Percentiles rank a stretch among this genome's conserved stretches.
Conservation (phyloP, 2,888 invertebrate species). For the Buathra laborator region DNA sequence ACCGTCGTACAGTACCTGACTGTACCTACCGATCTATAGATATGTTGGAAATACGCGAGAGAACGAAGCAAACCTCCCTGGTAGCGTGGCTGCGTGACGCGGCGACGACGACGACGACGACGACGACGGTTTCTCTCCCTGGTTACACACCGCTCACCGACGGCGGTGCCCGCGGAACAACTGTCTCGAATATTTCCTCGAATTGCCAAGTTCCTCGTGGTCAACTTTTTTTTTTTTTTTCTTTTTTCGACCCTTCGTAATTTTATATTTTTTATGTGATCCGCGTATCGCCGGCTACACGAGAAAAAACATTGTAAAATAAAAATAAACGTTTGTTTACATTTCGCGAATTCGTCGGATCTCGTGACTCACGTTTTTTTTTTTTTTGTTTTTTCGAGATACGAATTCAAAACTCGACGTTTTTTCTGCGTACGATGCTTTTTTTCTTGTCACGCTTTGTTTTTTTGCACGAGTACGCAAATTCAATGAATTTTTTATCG, state of each 20-base stretch:
- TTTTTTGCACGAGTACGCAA: too few relatives aligned
- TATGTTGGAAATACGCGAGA: conserved; percentile 59
- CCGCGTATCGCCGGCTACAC: not conserved
- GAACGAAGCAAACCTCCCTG: conserved; percentile 53
- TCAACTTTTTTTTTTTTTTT: not conserved
- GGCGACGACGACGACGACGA: conserved; percentile 47
- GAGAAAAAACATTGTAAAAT: not conserved
- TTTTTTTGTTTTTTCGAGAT: not conserved
- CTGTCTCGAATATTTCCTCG: conserved; percentile 35
- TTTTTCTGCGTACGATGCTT: not conserved
- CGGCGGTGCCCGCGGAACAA: not conserved
- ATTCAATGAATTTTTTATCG: too few relatives aligned
- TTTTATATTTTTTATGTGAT: not conserved
- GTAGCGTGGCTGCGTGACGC: conserved; percentile 62
- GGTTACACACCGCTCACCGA: not conserved
- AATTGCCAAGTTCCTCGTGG: conserved; percentile 10
- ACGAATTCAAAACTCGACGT: not conserved
- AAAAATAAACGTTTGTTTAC: not conserved
- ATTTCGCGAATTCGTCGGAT: not conserved
- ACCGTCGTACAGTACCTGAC: conserved; percentile 21
- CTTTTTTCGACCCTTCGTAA: not conserved
- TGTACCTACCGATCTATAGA: conserved; percentile 8
- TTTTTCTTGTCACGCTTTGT: not conserved
- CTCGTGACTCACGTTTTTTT: not conserved
- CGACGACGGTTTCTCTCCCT: conserved; percentile 44